Conservation (phyloP, 2,888 invertebrate genomes). For the Coleophora flavipennella region DNA sequence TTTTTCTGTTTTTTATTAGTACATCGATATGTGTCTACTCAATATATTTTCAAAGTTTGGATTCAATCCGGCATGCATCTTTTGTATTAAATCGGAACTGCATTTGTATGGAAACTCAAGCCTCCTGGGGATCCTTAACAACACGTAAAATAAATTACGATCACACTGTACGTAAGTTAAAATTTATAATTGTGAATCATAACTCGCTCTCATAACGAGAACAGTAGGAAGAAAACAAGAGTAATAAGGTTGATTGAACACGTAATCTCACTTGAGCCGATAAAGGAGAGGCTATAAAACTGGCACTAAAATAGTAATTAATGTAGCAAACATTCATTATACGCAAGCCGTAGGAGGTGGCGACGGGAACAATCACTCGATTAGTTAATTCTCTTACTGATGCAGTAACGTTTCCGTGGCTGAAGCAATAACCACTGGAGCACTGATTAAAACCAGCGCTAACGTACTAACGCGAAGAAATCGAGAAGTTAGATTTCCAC, state of each 20-base stretch:
- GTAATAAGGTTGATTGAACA: conserved; percentile 50
- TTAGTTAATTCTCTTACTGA: conserved; percentile 48
- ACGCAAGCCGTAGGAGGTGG: conserved; percentile 43
- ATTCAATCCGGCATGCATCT: too few species aligned
- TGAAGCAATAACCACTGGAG: conserved; percentile 27
- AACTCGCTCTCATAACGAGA: conserved; percentile 9
- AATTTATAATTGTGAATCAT: too few species aligned
- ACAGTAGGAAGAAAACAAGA: conserved; percentile 35
- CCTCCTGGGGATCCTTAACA: too few species aligned
- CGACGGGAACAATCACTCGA: conserved; percentile 55
- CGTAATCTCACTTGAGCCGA: conserved; percentile 54
- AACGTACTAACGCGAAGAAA: conserved; percentile 27
- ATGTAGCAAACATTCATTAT: conserved; percentile 57
- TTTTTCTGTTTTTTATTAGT: too few species aligned
- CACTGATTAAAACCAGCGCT: conserved; percentile 35
- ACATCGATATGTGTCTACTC: too few species aligned
- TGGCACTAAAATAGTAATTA: conserved; percentile 62
- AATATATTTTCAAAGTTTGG: too few species aligned
- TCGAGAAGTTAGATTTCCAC: conserved; percentile 19
- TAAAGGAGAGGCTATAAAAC: conserved; percentile 56
- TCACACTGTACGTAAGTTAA: too few species aligned
- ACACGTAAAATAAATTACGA: too few species aligned
- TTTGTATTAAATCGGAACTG: too few species aligned
- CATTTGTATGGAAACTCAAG: too few species aligned
- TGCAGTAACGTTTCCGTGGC: conserved; percentile 33